phyloP scores from a whole-genome alignment of 1,140 invertebrate species.

The Contarinia nasturtii region DNA sequence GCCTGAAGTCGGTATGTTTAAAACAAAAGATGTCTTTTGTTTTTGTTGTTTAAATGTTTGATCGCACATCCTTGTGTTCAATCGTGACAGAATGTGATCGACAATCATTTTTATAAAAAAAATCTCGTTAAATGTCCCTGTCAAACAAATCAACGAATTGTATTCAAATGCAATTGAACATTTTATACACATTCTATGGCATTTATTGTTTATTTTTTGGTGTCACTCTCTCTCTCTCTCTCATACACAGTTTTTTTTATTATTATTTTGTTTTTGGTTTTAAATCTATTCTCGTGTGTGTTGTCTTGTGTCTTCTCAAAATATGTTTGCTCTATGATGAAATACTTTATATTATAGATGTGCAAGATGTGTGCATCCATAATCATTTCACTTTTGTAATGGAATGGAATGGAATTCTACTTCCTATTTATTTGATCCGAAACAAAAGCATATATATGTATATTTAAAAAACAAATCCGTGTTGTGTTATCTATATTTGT shows the following conservation, averaged over 20 bases:
- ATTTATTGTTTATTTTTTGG: not conserved
- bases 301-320: not conserved
- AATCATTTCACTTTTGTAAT: too few relatives aligned
- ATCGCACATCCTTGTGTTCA: not conserved
- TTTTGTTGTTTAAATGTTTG: not conserved
- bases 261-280: not conserved
- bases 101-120: not conserved
- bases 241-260: not conserved
- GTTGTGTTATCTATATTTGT: too few relatives aligned
- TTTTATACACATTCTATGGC: too few relatives aligned
- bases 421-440: too few relatives aligned
- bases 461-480: too few relatives aligned
- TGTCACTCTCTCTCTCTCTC: not conserved
- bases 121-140: too few relatives aligned
- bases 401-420: too few relatives aligned
- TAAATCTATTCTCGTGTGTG: not conserved
- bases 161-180: too few relatives aligned
- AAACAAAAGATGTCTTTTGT: not conserved
- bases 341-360: too few relatives aligned
- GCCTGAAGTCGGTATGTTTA: not conserved
- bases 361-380: too few relatives aligned
- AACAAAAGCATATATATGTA: too few relatives aligned
- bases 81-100: not conserved
- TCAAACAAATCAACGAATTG: too few relatives aligned
- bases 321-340: not conserved